phyloP scores from a whole-genome alignment of 2,888 invertebrate species.

The Hydrotaea diabolus region DNA sequence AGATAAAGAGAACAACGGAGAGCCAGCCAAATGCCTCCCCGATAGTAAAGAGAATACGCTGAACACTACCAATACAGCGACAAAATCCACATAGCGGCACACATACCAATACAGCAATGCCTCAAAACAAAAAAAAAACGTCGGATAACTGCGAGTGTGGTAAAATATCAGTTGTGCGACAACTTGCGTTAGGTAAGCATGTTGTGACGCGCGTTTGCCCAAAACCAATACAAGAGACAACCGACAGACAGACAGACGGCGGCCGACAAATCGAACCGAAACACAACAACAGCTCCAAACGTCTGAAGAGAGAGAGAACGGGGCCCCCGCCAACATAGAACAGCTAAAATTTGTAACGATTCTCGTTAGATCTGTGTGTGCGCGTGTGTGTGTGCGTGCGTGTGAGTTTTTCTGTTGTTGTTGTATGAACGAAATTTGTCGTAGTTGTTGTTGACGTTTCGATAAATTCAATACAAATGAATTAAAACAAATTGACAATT shows the following conservation, averaged over 20 bases:
- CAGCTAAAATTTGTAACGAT: not conserved
- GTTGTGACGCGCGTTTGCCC: constrained; percentile 81
- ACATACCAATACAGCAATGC: constrained; percentile 13
- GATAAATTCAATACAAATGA: constrained; percentile 47
- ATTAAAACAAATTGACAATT: constrained; percentile 48
- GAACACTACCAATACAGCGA: not conserved
- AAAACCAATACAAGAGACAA: constrained; percentile 37
- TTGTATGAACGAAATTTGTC: not conserved
- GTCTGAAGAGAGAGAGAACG: not conserved
- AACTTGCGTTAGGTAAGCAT: constrained; percentile 83
- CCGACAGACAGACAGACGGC: constrained; percentile 30
- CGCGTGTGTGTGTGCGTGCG: too few relatives aligned
- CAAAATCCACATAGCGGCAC: constrained; percentile 8
- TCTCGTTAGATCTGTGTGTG: not conserved
- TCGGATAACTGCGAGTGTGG: constrained; percentile 54
- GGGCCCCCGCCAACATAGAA: not conserved
- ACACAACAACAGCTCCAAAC: constrained; percentile 56
- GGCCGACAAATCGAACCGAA: constrained; percentile 19
- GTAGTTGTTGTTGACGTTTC: not conserved
- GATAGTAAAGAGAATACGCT: not conserved
- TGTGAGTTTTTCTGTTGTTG: not conserved
- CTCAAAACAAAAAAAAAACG: constrained; percentile 55
- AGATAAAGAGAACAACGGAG: constrained; percentile 18
- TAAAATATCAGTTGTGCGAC: constrained; percentile 83
- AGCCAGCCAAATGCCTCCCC: too few relatives aligned